These are phyloP conservation scores for Ormyrus nitidulus DNA, from an alignment of 2,888 invertebrate genomes.

Conservation along the genomic window DNA sequence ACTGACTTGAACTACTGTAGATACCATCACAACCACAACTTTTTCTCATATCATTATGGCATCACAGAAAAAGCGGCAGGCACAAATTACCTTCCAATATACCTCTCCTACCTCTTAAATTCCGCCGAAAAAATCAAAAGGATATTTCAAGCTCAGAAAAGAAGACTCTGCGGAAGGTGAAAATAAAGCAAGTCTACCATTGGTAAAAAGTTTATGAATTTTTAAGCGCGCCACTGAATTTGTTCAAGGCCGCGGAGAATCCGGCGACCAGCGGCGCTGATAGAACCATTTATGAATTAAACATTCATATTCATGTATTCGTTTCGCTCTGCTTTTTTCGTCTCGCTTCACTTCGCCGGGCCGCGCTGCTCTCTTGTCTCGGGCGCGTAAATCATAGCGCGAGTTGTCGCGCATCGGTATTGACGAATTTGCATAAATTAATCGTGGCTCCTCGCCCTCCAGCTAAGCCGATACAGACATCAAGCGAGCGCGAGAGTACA, in stretches of 20 bases:
- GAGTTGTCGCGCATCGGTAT: constrained; percentile 51
- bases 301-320: constrained; percentile 50
- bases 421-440: constrained; percentile 57
- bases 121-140: too few species aligned
- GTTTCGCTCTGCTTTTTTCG: not conserved
- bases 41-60: too few species aligned
- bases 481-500: not conserved
- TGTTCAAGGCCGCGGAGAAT: constrained; percentile 30
- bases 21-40: too few species aligned
- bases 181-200: too few species aligned
- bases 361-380: not conserved
- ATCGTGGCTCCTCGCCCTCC: constrained; percentile 28
- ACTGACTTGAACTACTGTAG: too few species aligned
- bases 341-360: not conserved
- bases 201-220: not conserved
- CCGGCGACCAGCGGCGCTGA: not conserved
- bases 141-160: too few species aligned
- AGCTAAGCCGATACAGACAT: constrained; percentile 37
- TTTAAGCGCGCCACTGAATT: constrained; percentile 20
- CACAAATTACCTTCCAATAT: too few species aligned
- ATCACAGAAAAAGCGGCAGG: too few species aligned
- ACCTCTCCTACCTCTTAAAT: too few species aligned
- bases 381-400: constrained; percentile 51
- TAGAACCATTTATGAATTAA: constrained; percentile 48
- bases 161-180: too few species aligned